Conservation (phyloP, 2,113 vertebrate genomes). For the Seriola quinqueradiata region DNA sequence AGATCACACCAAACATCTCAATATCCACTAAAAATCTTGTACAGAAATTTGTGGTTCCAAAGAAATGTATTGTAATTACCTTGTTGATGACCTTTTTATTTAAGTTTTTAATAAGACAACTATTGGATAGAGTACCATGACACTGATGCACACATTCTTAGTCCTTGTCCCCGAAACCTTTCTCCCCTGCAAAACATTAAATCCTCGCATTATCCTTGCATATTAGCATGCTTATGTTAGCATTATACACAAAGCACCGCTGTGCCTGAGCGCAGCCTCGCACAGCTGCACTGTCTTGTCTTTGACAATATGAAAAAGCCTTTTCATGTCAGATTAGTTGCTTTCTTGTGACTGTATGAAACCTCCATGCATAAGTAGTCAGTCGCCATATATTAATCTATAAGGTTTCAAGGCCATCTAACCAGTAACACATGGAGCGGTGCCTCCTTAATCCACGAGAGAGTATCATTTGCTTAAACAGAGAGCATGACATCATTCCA, state of each 20-base stretch:
- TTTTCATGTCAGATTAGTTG: background rate
- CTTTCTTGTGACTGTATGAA: background rate
- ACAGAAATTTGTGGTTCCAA: no score
- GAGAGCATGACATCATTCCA: conserved; percentile 14
- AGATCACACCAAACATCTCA: no score
- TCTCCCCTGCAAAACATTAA: no score
- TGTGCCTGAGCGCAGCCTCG: background rate
- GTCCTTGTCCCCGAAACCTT: no score
- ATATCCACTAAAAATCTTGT: background rate
- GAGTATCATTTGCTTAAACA: conserved; percentile 4
- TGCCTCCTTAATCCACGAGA: background rate
- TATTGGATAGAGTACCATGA: background rate
- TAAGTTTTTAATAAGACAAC: no score
- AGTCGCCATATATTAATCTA: background rate
- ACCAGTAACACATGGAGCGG: background rate
- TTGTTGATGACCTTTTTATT: no score
- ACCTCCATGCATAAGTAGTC: no score
- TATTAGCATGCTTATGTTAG: no score
- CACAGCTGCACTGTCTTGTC: background rate
- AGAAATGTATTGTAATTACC: no score
- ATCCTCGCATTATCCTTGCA: no score
- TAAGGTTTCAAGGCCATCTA: background rate
- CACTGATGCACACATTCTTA: background rate
- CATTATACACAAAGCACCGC: background rate
- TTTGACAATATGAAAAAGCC: background rate